A percentile compares a stretch with the other conserved stretches of the same genome.
Evolutionary conservation across 2,113 vertebrate genomes (phyloP).

Genomic region (Sinocyclocheilus rhinocerous): DNA sequence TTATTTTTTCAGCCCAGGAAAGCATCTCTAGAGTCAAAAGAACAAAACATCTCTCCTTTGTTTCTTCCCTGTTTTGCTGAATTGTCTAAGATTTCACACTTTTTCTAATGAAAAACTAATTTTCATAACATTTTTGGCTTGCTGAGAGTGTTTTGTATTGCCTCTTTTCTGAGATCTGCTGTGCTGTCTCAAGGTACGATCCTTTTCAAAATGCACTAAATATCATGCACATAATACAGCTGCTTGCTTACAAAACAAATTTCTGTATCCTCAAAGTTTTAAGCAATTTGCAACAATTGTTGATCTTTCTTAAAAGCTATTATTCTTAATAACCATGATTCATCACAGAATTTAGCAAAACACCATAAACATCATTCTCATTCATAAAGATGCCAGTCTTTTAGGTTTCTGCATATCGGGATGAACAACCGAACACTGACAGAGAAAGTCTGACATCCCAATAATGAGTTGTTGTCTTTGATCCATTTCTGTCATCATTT

Average conservation of each 20-base stretch:
- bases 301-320: too few species aligned
- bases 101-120: neutral
- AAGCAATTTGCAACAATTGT: neutral
- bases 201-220: neutral
- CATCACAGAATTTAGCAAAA: conserved; percentile 31
- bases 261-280: neutral
- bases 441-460: conserved; percentile 60
- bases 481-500: conserved; percentile 65
- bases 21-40: neutral
- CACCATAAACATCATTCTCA: neutral
- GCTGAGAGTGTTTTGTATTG: neutral
- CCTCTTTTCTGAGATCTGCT: neutral
- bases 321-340: neutral
- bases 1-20: neutral
- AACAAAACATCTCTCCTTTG: neutral
- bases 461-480: conserved; percentile 70
- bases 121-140: neutral
- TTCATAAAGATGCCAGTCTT: neutral
- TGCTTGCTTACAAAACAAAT: neutral
- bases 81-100: neutral
- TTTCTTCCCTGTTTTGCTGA: neutral
- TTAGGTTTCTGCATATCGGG: conserved; percentile 23
- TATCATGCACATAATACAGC: neutral
- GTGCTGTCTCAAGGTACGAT: neutral
- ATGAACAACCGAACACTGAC: conserved; percentile 59